A percentile compares a stretch with the other conserved stretches of the same genome.
Evolutionary conservation across 2,888 invertebrate species (phyloP).

Genomic region (Thymelicus sylvestris): DNA sequence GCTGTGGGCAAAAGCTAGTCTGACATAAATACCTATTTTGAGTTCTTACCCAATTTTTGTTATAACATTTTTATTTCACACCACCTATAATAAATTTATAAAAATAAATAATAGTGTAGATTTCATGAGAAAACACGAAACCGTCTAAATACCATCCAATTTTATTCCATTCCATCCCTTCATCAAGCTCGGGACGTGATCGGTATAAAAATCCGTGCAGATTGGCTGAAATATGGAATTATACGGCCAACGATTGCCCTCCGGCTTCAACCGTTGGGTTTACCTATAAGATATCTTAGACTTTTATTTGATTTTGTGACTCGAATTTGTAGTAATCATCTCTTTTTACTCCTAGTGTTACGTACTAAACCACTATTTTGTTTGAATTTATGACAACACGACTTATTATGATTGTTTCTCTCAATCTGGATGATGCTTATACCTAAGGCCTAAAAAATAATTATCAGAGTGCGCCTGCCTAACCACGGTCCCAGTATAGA

Average conservation of each 20-base stretch:
- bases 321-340: conserved; percentile 6
- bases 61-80: too few relatives aligned
- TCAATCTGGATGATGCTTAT: too few relatives aligned
- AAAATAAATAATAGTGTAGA: background rate
- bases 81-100: background rate
- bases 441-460: too few relatives aligned
- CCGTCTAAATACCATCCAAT: conserved; percentile 11
- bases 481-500: too few relatives aligned
- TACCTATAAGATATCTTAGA: conserved; percentile 14
- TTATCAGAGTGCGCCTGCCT: too few relatives aligned
- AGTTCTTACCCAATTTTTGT: too few relatives aligned
- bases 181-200: conserved; percentile 26
- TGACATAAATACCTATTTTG: too few relatives aligned
- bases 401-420: background rate
- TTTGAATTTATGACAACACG: too few relatives aligned
- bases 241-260: conserved; percentile 27
- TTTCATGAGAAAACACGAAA: conserved; percentile 6
- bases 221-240: conserved; percentile 36
- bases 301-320: conserved; percentile 14
- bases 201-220: conserved; percentile 11
- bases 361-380: background rate
- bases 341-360: background rate
- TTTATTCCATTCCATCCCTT: conserved; percentile 27
- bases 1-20: too few relatives aligned
- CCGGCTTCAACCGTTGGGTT: conserved; percentile 15